Evolutionary conservation across 2,113 vertebrate genomes (phyloP).

Genomic region (Scopus umbretta): DNA sequence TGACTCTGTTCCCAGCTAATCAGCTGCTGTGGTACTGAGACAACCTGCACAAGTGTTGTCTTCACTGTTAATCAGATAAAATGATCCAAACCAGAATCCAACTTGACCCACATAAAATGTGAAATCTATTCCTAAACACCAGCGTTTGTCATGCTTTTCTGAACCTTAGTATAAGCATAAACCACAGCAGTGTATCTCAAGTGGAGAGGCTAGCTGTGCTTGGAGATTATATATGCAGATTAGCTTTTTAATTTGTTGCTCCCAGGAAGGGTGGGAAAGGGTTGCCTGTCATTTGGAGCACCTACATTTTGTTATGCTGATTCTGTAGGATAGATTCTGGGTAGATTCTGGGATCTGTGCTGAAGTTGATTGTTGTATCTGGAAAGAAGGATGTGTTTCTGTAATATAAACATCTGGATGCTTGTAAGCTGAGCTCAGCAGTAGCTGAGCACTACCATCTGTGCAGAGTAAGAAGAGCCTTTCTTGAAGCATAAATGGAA

Average conservation of each 20-base stretch:
- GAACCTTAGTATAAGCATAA: not conserved
- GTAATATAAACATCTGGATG: not conserved
- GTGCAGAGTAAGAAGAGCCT: not conserved
- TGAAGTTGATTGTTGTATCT: not conserved
- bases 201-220: not conserved
- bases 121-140: not conserved
- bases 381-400: not conserved
- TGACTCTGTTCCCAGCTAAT: not conserved
- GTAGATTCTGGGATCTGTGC: not conserved
- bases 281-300: not conserved
- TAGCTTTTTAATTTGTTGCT: not conserved
- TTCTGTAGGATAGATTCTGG: not conserved
- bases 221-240: not conserved
- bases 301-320: not conserved
- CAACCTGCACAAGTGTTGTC: not conserved
- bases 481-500: slow-evolving; percentile 6
- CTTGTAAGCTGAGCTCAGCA: slow-evolving; percentile 28
- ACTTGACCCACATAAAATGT: not conserved
- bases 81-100: not conserved
- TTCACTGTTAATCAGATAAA: not conserved
- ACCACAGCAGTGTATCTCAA: accelerated
- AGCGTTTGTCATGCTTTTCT: not conserved
- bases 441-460: not conserved
- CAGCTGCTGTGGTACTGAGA: not conserved
- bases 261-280: not conserved